These are phyloP conservation scores for Mola mola DNA, from an alignment of 2,113 vertebrate genomes.

Conservation along the genomic window DNA sequence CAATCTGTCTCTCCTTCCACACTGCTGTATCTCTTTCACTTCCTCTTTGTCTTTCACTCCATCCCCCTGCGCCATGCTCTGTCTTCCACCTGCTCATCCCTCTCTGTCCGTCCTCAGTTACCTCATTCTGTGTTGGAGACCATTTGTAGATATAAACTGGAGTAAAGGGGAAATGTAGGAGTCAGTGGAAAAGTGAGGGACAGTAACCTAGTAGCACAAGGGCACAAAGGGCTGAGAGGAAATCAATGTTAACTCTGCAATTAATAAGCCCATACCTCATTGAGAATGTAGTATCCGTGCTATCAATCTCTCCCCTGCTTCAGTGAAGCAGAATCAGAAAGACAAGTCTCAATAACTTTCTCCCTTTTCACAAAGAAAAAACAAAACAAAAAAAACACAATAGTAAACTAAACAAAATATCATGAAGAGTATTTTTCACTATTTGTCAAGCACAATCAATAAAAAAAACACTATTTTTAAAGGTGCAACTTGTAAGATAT, in stretches of 20 bases:
- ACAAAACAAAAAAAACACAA: too few species aligned
- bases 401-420: too few species aligned
- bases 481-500: too few species aligned
- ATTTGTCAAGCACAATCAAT: too few species aligned
- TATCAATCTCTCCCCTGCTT: conserved; percentile 72
- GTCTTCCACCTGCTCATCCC: conserved; percentile 10
- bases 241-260: conserved; percentile 75
- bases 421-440: too few species aligned
- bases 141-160: conserved; percentile 20
- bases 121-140: conserved; percentile 13
- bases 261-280: conserved; percentile 76
- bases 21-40: conserved; percentile 55
- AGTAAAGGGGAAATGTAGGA: conserved; percentile 20
- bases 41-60: conserved; percentile 68
- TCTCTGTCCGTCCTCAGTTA: neutral
- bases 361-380: too few species aligned
- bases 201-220: conserved; percentile 51
- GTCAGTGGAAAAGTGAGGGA: conserved; percentile 38
- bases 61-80: conserved; percentile 30
- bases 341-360: too few species aligned
- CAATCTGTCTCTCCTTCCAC: conserved; percentile 57
- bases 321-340: conserved; percentile 46
- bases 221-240: conserved; percentile 73
- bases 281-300: conserved; percentile 73
- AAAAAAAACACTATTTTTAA: too few species aligned